These are phyloP conservation scores for Parochlus steinenii DNA, from an alignment of 2,888 invertebrate genomes.

Conservation along the genomic window DNA sequence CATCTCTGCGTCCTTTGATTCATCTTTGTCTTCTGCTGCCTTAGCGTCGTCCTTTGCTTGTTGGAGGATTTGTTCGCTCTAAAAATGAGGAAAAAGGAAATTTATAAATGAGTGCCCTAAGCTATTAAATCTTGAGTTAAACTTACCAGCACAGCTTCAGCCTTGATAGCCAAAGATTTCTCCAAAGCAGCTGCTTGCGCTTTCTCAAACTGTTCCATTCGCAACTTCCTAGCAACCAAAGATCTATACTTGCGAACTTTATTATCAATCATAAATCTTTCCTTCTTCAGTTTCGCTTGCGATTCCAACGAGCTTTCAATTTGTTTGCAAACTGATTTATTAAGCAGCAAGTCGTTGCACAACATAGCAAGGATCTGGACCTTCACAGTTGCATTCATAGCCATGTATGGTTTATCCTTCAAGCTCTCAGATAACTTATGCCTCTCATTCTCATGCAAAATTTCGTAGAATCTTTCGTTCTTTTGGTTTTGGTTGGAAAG, in stretches of 20 bases:
- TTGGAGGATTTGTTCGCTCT: conserved; percentile 20
- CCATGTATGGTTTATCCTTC: conserved; percentile 69
- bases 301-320: conserved; percentile 79
- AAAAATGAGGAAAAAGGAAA: too few relatives aligned
- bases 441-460: conserved; percentile 57
- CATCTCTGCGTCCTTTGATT: conserved; percentile 20
- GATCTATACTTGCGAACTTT: conserved; percentile 73
- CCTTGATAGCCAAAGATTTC: background rate
- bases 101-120: too few relatives aligned
- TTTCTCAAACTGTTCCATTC: conserved; percentile 55
- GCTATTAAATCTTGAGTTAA: too few relatives aligned
- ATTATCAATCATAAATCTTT: conserved; percentile 83
- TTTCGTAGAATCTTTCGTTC: conserved; percentile 64
- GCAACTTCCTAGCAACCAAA: conserved; percentile 54
- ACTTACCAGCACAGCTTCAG: too few relatives aligned
- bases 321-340: conserved; percentile 77
- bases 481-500: conserved; percentile 47
- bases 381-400: conserved; percentile 71
- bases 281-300: conserved; percentile 71
- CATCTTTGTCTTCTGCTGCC: conserved; percentile 20
- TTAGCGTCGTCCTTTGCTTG: conserved; percentile 18
- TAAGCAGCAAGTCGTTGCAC: conserved; percentile 87
- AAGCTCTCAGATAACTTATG: conserved; percentile 67
- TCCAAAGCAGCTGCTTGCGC: conserved; percentile 34
- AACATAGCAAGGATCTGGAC: conserved; percentile 78